Evolutionary conservation across 2,113 vertebrate species (phyloP), one percentile per base, ranked within the genome.

Genomic region (Etheostoma cragini): DNA sequence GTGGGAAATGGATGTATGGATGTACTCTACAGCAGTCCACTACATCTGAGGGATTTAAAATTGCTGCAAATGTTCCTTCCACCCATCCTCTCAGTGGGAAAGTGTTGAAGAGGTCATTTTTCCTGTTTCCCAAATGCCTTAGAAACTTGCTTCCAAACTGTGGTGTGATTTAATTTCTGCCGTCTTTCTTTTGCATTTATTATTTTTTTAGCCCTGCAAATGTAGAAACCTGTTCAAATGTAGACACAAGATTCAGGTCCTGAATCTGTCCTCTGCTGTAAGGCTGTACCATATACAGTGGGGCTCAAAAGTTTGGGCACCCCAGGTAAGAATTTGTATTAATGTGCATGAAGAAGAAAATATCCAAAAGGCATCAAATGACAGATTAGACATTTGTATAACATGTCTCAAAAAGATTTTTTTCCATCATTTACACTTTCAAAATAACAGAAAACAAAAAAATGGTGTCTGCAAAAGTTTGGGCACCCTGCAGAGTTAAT

Each of bases 11-110:
- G 7, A 38, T 38, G 35, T 38, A 38, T 38, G 73, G 62, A 80
- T 89, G 86, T 75, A 68, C 72, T 85, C 66, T 72, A 66, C 42
- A 73, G 82, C 56, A 69, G 83, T 73, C 67, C 63, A 54, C 38
- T 57, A 63, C 58, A 26, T 91, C 60, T 83, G 63, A 86, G 64
- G 84, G 83, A 82, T 83, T 86, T 80, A 62, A 77, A 80, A 82
- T 35, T 42, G 21, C 56, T 30, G 24, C n/a, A 80, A 88, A 81
- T 74, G 52, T 75, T 42, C 69, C 47, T 71, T 77, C 65, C 70
- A 68, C 47, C 46, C 35, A 21, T 47, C 54, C 63, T 85, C 81
- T 83, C 84, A 82, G 81, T 64, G n/a, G 80, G 46, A 71, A 81
- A 72, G 61, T 69, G 73, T 82, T 72, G 33, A 46, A 63, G 78